A percentile compares a stretch with the other conserved stretches of the same genome.
Conservation (phyloP, 2,113 vertebrate genomes). For the Tyrannus savana region DNA sequence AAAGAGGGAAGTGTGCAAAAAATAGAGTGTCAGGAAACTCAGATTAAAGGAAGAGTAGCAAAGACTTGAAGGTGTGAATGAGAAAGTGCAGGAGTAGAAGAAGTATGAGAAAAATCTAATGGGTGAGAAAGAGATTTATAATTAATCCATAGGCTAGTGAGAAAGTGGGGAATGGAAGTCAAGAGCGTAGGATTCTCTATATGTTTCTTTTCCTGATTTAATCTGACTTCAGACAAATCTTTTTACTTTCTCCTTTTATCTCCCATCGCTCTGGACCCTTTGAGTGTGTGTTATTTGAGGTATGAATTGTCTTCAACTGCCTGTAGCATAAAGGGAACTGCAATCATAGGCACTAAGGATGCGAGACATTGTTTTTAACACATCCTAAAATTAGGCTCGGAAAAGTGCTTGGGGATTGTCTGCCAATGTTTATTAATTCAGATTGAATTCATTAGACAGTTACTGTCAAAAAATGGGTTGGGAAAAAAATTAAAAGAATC, state of each 20-base stretch:
- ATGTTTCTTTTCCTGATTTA: not conserved
- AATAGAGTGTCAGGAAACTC: not conserved
- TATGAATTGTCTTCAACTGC: not conserved
- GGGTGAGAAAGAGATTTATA: conserved; percentile 38
- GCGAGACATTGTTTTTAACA: conserved; percentile 25
- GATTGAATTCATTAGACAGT: not conserved
- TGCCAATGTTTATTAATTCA: conserved; percentile 57
- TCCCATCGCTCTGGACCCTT: not conserved
- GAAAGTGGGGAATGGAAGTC: not conserved
- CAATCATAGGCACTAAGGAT: conserved; percentile 3
- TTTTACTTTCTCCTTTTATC: conserved; percentile 1
- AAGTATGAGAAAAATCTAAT: not conserved
- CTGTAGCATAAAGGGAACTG: not conserved
- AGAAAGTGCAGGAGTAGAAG: conserved; percentile 11
- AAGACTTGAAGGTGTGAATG: conserved; percentile 33
- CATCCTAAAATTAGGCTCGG: conserved; percentile 30
- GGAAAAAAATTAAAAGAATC: not conserved
- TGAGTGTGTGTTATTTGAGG: not conserved
- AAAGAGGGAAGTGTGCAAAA: not conserved
- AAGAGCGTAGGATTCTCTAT: not conserved
- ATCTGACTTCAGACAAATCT: not conserved
- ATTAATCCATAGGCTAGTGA: not conserved
- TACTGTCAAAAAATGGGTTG: conserved; percentile 16
- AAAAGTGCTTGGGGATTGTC: conserved; percentile 37
- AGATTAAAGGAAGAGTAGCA: not conserved